A percentile compares a stretch with the other conserved stretches of the same genome.
Evolutionary conservation across 1,140 invertebrate species (phyloP).

Genomic region (Heliconius congener): DNA sequence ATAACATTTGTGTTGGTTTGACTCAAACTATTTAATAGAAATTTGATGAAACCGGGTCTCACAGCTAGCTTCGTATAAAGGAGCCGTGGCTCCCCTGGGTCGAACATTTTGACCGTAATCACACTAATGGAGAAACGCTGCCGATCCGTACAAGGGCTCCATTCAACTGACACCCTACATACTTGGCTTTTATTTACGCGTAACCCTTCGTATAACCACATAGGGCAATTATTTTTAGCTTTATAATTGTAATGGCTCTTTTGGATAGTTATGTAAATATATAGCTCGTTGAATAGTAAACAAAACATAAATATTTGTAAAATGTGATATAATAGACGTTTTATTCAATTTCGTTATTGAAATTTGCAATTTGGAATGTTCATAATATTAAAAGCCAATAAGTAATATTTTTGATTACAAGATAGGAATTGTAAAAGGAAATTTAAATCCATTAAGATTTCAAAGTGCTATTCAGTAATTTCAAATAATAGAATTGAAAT

Average conservation of each 20-base stretch:
- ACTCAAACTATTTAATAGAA: not conserved
- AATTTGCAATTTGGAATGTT: too few relatives aligned
- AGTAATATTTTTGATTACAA: not conserved
- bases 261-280: not conserved
- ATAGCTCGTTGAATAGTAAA: not conserved
- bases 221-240: conserved; percentile 32
- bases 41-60: not conserved
- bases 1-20: not conserved
- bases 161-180: conserved; percentile 43
- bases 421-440: not conserved
- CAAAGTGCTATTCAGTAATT: conserved; percentile 8
- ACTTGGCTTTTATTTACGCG: conserved; percentile 36
- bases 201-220: conserved; percentile 28
- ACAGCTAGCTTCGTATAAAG: conserved; percentile 27
- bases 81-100: conserved; percentile 30
- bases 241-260: conserved; percentile 27
- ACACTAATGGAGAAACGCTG: conserved; percentile 47
- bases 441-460: conserved; percentile 1
- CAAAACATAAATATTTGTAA: not conserved
- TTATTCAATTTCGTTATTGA: too few relatives aligned
- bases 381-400: not conserved
- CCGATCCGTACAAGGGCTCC: conserved; percentile 37
- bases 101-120: conserved; percentile 43
- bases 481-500: not conserved
- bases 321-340: too few relatives aligned